Evolutionary conservation across 1,140 invertebrate species (phyloP), one percentile per base, ranked within the genome.

Genomic region (Brachionus koreanus): DNA sequence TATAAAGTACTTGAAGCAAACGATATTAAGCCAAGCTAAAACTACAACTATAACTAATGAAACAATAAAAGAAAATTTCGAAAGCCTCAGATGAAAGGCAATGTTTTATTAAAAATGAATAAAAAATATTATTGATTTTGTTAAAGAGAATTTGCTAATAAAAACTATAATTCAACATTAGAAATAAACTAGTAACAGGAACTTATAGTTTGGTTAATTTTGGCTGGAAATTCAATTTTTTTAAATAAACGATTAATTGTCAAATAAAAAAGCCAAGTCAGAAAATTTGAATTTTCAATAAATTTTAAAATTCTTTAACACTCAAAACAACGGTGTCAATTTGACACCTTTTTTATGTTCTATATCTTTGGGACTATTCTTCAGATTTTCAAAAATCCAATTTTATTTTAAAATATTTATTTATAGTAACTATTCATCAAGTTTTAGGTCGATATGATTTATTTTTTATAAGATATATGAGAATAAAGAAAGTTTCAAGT

Each of bases 101-200:
- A 69, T 69, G n/a, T 69, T 69, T 69, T 39, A 69, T 42, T 69
- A 6, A 69, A 69, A 65, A 65, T 33, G 25, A 33, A 65, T 33
- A n/a, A 65, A 69, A 67, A 69, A 69, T 69, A 39, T 69, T 69
- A 69, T 69, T 69, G 65, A 69, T 69, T 69, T 69, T 69, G 37
- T 19, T 37, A 69, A 69, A 39, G 0, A 67, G 29, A 37, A 39
- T 69, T 69, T 69, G 33, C 37, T 39, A 39, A 19, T 69, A 39
- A 65, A 69, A 69, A 19, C 37, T 69, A 39, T 19, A 0, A 39
- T 69, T 69, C 19, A 69, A 69, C 35, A 69, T 69, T 69, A 16
- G 29, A 39, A 42, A 69, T 19, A 69, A 37, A 42, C 25, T 35
- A 33, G 29, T 13, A 65, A 37, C 35, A 37, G 35, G 16, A 69